Conservation (phyloP, 2,113 vertebrate genomes). For the Peromyscus maniculatus region DNA sequence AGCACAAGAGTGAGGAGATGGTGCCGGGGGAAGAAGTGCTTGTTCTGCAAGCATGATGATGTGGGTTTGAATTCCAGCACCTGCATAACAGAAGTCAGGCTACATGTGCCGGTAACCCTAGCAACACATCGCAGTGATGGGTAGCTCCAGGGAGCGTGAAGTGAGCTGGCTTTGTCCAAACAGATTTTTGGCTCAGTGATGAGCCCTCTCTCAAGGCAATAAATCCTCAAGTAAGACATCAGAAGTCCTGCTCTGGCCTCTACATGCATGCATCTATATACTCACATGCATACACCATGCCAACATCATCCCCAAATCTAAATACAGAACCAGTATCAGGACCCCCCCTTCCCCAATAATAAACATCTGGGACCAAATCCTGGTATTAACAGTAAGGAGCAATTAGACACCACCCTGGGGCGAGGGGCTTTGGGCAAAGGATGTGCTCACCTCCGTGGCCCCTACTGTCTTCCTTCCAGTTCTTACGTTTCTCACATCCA, state of each 20-base stretch:
- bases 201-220: neutral
- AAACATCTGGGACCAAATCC: constrained; percentile 59
- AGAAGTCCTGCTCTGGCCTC: neutral
- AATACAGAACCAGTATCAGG: constrained; percentile 52
- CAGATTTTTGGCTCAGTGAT: neutral
- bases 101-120: neutral
- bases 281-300: neutral
- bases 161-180: too few species aligned
- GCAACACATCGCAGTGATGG: neutral
- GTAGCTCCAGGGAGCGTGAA: neutral
- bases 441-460: constrained; percentile 11
- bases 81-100: neutral
- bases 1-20: neutral
- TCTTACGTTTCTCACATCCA: neutral
- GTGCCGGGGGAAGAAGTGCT: neutral
- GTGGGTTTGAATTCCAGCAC: neutral
- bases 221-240: neutral
- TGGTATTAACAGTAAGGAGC: constrained; percentile 45
- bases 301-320: neutral
- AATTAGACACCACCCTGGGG: constrained; percentile 53
- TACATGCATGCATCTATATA: too few species aligned
- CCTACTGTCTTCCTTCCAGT: constrained; percentile 55
- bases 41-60: neutral
- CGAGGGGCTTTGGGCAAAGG: constrained; percentile 37
- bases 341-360: constrained; percentile 19